Base-by-base conservation (phyloP, 2,888 invertebrate genomes). In the Dyspetes luteomarginatus region DNA sequence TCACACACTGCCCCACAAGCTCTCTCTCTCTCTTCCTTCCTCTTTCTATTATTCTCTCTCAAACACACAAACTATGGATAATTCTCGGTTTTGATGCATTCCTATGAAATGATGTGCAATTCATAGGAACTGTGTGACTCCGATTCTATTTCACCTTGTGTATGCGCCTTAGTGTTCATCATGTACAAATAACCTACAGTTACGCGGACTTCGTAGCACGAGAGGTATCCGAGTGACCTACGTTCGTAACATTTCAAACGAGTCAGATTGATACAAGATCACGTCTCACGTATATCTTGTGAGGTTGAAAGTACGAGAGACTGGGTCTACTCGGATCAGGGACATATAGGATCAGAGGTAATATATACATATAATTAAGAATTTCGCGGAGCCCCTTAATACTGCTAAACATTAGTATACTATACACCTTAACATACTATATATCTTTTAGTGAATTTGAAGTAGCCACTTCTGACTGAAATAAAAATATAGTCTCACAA, bases 1-100 rank as follows among this genome's bases (percentile, higher is more conserved):
- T 64, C 67, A 60, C 78, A 80, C 83, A 75, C 75, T 77, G 60
- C 15, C 69, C 81, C 75, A 43, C 75, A 64, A 62, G 43, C 68
- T 64, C 65, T 19, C 65, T 48, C 56, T 17, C 41, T 65, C 56
- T 24, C 62, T 67, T 55, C 17, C 71, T 48, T 62, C 58, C 71
- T 64, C 43, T 26, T 48, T 68, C 83, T 72, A 60, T 62, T 67
- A 9, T 45, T 68, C 58, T 24, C 65, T 56, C 55, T 19, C 30
- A 60, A 50, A 7, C 65, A 62, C 58, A 17, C 72, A 30, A 56
- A 52, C 76, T 64, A 26, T 19, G 50, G 52, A 82, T 69, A 30
- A 48, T 60, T 41, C 68, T 72, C 55, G 45, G 36, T 77, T 56
- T 50, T 30, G 36, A 62, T 43, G 41, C 71, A 52, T 28, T 19